Evolutionary conservation across 2,113 vertebrate genomes (phyloP).

Genomic region (Dolichotis patagonum): DNA sequence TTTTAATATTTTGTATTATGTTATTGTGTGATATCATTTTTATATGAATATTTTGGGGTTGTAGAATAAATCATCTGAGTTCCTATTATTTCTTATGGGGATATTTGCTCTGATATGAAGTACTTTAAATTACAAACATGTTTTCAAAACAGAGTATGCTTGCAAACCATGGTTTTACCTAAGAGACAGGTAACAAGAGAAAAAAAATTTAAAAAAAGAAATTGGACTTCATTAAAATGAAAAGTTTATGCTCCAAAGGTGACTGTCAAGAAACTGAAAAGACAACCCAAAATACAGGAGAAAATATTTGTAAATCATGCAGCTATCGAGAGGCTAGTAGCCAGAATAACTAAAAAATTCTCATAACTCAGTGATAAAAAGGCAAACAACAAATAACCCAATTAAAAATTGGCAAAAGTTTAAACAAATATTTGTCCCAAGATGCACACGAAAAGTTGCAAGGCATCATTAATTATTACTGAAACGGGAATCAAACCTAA

Average conservation of each 20-base stretch:
- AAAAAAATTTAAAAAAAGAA: not conserved
- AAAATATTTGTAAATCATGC: not conserved
- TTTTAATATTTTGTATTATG: not conserved
- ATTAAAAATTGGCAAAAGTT: slow-evolving; percentile 31
- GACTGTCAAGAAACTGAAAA: not conserved
- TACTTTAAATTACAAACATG: not conserved
- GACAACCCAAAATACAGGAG: not conserved
- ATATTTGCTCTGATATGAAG: not conserved
- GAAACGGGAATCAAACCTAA: not conserved
- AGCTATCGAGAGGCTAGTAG: not conserved
- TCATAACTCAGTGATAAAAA: slow-evolving; percentile 23
- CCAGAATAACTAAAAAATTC: slow-evolving; percentile 7
- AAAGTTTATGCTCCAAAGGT: not conserved
- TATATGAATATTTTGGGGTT: not conserved
- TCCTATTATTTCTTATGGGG: not conserved
- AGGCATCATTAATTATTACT: not conserved
- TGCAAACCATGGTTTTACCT: not conserved
- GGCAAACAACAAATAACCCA: not conserved
- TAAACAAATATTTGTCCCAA: slow-evolving; percentile 20
- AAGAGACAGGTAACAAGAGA: not conserved
- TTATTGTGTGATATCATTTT: not conserved
- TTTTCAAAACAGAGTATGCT: not conserved
- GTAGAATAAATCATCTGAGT: not conserved
- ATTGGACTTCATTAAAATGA: slow-evolving; percentile 3
- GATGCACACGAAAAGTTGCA: not conserved